Base-by-base conservation (phyloP, 2,113 vertebrate genomes). In the Pardalotus punctatus region DNA sequence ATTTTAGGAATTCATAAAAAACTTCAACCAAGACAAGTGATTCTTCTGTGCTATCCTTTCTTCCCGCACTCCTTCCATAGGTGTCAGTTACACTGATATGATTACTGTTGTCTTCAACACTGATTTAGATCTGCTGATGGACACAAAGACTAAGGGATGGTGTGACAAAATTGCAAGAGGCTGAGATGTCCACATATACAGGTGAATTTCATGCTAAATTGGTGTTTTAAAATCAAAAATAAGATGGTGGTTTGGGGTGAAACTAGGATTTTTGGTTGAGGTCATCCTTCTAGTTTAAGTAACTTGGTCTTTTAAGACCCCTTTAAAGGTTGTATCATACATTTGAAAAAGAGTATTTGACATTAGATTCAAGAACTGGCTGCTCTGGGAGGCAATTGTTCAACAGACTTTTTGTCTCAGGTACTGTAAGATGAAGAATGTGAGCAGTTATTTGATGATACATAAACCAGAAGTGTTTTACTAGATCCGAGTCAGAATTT, bases 351-450 rank as follows among this genome's bases (percentile, higher is more conserved):
- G 8, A 98, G 97, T 80, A 98, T 98, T 50, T 98, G 99, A 96
- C 98, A 98, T 93, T 92, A 99, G 67, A 98, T 99, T 88, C 97
- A 98, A 93, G 99, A 99, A 93, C 98, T 99, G 71, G 98, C 98
- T 48, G 98, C 99, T 19, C 98, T 99, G 88, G 98, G 98, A 27
- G 98, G 98, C 2, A 98, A 99, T 92, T 99, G 98, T 97, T 98
- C 98, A 45, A 95, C 98, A 95, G 98, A 98, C 3, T 98, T 98
- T 96, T 98, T 99, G 84, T 99, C 98, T 10, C 99, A 98, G 98
- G 99, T 99, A 94, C 36, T 33, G 51, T 22, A 69, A 47, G 18
- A 18, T 70, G 25, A 54, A 31, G 29, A 67, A 70, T 35, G 15
- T 9, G 29, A 78, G 24, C 47, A 57, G 35, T 62, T 71, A 54